Conservation (phyloP, 2,797 vertebrate species). For the Pteropus rufus region DNA sequence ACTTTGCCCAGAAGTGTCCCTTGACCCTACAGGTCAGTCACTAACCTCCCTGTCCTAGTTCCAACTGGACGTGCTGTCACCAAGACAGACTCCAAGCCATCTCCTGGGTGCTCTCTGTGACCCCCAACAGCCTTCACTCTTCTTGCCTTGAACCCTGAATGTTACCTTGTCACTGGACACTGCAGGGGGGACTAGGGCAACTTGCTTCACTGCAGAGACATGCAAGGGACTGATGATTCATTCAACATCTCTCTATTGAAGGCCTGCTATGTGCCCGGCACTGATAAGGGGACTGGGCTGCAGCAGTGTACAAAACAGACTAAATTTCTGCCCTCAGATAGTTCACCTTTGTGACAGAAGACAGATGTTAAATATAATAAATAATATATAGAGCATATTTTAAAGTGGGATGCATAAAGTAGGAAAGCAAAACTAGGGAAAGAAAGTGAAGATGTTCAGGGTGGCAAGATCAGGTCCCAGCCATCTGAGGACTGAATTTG, state of each 20-base stretch:
- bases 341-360: neutral
- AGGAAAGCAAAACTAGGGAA: neutral
- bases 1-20: neutral
- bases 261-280: neutral
- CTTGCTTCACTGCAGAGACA: neutral
- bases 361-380: neutral
- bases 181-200: neutral
- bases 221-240: neutral
- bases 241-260: rapidly evolving
- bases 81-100: neutral
- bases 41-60: neutral
- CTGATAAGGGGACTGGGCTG: neutral
- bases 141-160: neutral
- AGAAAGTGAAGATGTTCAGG: neutral
- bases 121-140: neutral
- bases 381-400: neutral
- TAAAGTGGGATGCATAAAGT: neutral
- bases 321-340: neutral
- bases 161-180: neutral
- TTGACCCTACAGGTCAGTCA: neutral
- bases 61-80: neutral
- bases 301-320: neutral
- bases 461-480: too few relatives aligned
- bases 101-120: neutral
- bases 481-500: neutral